These are phyloP conservation scores for Neoaliturus tenellus DNA, from an alignment of 2,888 invertebrate species.

Conservation along the genomic window DNA sequence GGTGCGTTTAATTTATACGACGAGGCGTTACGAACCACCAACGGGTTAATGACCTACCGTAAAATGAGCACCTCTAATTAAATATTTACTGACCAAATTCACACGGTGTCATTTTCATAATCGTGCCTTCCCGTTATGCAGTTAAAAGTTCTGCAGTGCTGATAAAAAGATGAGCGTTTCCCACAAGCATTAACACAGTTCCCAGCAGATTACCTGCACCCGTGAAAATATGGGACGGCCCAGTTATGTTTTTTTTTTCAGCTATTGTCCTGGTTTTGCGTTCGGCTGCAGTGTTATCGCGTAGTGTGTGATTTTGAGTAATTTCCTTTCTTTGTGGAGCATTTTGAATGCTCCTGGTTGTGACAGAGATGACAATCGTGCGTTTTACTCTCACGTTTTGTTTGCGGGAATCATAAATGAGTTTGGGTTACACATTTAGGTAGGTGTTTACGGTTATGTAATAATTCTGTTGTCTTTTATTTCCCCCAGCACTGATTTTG, in stretches of 20 bases:
- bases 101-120: background rate
- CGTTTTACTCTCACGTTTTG: background rate
- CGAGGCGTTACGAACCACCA: background rate
- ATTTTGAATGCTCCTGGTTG: background rate
- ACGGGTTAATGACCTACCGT: background rate
- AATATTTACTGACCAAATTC: background rate
- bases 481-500: too few relatives aligned
- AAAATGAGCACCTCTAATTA: background rate
- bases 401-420: background rate
- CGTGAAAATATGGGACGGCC: background rate
- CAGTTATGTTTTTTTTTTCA: background rate
- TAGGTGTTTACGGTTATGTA: too few relatives aligned
- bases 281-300: background rate
- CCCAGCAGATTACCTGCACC: background rate
- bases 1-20: background rate
- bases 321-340: background rate
- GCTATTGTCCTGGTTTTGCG: background rate
- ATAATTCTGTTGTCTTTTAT: too few relatives aligned
- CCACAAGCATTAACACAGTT: conserved; percentile 12
- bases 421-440: too few relatives aligned
- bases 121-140: background rate
- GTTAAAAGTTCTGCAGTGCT: background rate
- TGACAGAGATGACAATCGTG: background rate
- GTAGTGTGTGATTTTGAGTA: background rate
- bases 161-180: background rate